Evolutionary conservation across 1,140 invertebrate genomes (phyloP).

Genomic region (Drosophila auraria): DNA sequence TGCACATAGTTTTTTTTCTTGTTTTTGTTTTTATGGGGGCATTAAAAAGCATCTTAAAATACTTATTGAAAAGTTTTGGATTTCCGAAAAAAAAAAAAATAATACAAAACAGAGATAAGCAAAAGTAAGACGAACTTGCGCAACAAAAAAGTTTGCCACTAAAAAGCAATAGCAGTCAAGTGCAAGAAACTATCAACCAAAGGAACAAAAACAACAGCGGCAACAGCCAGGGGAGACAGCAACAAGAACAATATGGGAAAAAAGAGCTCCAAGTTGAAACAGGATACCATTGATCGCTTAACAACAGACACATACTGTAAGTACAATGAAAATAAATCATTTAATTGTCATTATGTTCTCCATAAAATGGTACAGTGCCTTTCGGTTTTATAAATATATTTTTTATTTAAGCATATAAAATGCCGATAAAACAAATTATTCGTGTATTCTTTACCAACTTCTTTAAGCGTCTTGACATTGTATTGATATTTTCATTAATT

Average conservation of each 20-base stretch:
- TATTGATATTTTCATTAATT: too few relatives aligned
- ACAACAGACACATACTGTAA: conserved; percentile 96
- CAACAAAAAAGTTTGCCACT: conserved; percentile 62
- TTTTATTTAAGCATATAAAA: too few relatives aligned
- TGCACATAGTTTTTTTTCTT: conserved; percentile 18
- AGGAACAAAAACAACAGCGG: conserved; percentile 12
- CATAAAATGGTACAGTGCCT: conserved; percentile 19
- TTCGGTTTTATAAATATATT: neutral
- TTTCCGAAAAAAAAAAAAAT: conserved; percentile 23
- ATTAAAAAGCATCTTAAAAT: conserved; percentile 79
- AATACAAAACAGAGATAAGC: conserved; percentile 18
- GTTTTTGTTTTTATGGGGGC: conserved; percentile 12
- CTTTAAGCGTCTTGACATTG: too few relatives aligned
- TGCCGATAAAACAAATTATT: too few relatives aligned
- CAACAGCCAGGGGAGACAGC: conserved; percentile 6
- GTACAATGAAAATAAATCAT: conserved; percentile 85
- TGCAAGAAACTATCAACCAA: conserved; percentile 40
- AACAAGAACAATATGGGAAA: conserved; percentile 89
- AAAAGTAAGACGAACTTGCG: conserved; percentile 41
- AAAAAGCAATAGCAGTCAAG: conserved; percentile 75
- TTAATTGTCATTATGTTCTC: too few relatives aligned
- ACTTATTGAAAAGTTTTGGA: conserved; percentile 71
- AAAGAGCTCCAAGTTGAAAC: conserved; percentile 96
- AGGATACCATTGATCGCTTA: conserved; percentile 95
- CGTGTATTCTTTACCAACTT: neutral